Evolutionary conservation across 2,113 vertebrate genomes (phyloP).

Genomic region (Regulus satrapa): DNA sequence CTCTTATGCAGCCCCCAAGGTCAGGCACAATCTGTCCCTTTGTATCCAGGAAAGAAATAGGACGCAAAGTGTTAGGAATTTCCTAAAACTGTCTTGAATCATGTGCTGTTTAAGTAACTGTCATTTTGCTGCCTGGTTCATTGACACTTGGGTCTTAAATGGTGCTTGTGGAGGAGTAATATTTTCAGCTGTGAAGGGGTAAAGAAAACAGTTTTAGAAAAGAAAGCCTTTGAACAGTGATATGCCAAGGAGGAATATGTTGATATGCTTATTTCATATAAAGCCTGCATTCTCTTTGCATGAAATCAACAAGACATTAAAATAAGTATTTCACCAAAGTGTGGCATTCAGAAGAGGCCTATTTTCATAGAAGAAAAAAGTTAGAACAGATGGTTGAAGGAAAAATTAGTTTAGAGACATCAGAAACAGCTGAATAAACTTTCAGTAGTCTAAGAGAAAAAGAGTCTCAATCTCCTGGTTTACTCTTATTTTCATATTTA

Average conservation of each 20-base stretch:
- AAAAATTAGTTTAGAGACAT: slow-evolving; percentile 71
- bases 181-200: slow-evolving; percentile 70
- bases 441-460: slow-evolving; percentile 60
- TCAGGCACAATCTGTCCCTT: slow-evolving; percentile 60
- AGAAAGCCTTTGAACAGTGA: slow-evolving; percentile 39
- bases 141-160: slow-evolving; percentile 72
- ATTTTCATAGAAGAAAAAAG: slow-evolving; percentile 64
- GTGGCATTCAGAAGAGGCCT: slow-evolving; percentile 56
- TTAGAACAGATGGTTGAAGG: slow-evolving; percentile 74
- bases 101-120: slow-evolving; percentile 73
- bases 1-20: not conserved
- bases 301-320: slow-evolving; percentile 70
- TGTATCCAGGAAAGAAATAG: slow-evolving; percentile 49
- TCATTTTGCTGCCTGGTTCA: slow-evolving; percentile 69
- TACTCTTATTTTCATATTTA: slow-evolving; percentile 52
- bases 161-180: slow-evolving; percentile 65
- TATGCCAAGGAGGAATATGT: slow-evolving; percentile 48
- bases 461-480: slow-evolving; percentile 38
- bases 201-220: slow-evolving; percentile 71
- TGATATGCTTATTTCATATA: slow-evolving; percentile 59
- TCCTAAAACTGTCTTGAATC: slow-evolving; percentile 71
- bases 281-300: slow-evolving; percentile 54
- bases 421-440: slow-evolving; percentile 81
- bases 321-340: slow-evolving; percentile 71
- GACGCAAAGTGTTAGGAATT: slow-evolving; percentile 63